phyloP scores from a whole-genome alignment of 1,140 invertebrate species.

The Aradophagus sp. region DNA sequence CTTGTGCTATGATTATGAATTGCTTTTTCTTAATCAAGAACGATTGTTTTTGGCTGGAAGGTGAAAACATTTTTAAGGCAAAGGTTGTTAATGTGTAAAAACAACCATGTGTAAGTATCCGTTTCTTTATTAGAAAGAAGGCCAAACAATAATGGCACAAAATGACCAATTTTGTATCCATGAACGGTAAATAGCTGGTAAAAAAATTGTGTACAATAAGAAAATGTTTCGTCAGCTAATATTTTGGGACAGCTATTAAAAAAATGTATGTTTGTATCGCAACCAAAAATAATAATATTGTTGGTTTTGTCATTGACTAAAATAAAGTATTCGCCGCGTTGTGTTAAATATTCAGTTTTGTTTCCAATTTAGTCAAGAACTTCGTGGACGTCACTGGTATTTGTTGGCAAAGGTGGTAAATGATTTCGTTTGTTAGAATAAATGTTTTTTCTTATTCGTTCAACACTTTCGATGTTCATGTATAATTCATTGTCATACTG shows the following conservation, averaged over 20 bases:
- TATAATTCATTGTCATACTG: not conserved
- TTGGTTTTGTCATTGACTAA: constrained; percentile 1
- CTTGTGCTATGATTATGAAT: constrained; percentile 1
- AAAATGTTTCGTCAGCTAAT: not conserved
- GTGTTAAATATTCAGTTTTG: not conserved
- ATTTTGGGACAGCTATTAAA: not conserved
- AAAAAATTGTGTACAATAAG: constrained; percentile 2
- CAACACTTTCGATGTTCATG: not conserved
- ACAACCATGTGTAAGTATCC: not conserved
- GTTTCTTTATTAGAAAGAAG: not conserved
- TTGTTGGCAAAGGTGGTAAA: not conserved
- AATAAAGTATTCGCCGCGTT: not conserved
- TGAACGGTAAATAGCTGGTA: not conserved
- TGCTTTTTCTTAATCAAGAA: not conserved
- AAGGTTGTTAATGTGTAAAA: not conserved
- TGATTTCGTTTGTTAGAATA: not conserved
- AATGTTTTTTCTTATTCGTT: not conserved
- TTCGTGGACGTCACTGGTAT: not conserved
- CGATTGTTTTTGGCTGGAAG: not conserved
- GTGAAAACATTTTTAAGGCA: not conserved
- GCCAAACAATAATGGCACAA: not conserved
- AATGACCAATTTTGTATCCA: not conserved
- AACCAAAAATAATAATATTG: constrained; percentile 4
- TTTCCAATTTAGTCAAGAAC: not conserved
- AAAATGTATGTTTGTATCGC: not conserved